These are phyloP conservation scores for Eufriesea mexicana DNA, from an alignment of 1,140 invertebrate genomes.

Conservation along the genomic window DNA sequence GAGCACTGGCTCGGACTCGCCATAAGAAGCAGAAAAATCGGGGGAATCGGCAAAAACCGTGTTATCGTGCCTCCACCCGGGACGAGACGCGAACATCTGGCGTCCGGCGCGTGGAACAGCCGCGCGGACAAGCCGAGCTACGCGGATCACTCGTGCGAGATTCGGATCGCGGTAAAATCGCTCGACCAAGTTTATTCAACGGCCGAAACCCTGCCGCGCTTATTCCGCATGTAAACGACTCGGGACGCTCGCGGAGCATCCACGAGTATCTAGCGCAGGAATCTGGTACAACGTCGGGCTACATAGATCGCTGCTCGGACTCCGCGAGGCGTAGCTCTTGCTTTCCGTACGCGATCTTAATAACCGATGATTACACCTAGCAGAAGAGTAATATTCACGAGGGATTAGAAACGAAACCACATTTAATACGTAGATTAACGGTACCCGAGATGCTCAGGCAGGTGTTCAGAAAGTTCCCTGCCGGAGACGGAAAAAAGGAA, in stretches of 20 bases:
- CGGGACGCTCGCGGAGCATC: not conserved
- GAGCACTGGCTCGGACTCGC: too few relatives aligned
- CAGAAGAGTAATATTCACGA: slow-evolving; percentile 35
- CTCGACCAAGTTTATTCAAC: not conserved
- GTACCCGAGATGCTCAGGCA: slow-evolving; percentile 34
- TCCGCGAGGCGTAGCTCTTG: slow-evolving; percentile 31
- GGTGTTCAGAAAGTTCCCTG: slow-evolving; percentile 24
- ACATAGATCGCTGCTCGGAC: not conserved
- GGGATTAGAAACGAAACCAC: slow-evolving; percentile 36
- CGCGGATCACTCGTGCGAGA: too few relatives aligned
- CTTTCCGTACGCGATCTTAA: slow-evolving; percentile 45
- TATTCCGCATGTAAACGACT: not conserved
- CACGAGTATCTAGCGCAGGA: slow-evolving; percentile 20
- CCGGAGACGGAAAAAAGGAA: slow-evolving; percentile 14
- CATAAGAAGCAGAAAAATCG: too few relatives aligned
- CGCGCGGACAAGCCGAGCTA: too few relatives aligned
- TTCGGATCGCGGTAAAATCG: not conserved
- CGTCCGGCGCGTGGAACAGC: too few relatives aligned
- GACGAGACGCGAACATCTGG: too few relatives aligned
- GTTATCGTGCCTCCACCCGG: too few relatives aligned
- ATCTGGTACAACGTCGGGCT: slow-evolving; percentile 22
- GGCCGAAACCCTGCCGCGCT: not conserved
- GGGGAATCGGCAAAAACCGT: too few relatives aligned
- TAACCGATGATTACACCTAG: slow-evolving; percentile 38
- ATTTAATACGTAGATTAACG: slow-evolving; percentile 49